Conservation (phyloP, 1,140 invertebrate species). For the Solenopsis invicta region DNA sequence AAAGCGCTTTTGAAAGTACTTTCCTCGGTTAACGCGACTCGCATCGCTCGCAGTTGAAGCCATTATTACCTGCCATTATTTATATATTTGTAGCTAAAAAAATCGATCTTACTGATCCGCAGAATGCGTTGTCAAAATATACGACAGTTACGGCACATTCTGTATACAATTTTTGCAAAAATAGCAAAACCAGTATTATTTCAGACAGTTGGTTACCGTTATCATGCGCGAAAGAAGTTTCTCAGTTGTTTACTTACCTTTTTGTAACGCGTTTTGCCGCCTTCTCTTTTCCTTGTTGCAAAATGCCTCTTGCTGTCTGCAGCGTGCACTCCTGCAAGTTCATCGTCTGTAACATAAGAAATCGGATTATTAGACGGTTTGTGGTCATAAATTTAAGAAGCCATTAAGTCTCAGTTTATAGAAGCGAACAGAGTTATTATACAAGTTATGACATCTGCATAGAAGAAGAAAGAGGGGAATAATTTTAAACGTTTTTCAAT, state of each 20-base stretch:
- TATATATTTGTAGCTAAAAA: not conserved
- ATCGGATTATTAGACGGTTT: conserved; percentile 10
- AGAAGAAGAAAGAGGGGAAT: not conserved
- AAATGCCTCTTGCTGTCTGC: conserved; percentile 25
- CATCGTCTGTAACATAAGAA: conserved; percentile 21
- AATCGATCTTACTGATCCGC: not conserved
- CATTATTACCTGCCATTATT: not conserved
- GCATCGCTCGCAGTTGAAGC: not conserved
- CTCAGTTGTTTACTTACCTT: conserved; percentile 14
- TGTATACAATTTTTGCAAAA: conserved; percentile 8
- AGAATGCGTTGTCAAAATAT: not conserved
- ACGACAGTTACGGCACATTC: not conserved
- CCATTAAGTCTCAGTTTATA: not conserved
- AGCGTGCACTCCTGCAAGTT: not conserved
- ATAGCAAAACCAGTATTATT: not conserved
- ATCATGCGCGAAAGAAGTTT: not conserved
- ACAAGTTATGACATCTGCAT: not conserved
- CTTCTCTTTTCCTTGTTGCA: conserved; percentile 27
- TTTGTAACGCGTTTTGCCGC: conserved; percentile 3
- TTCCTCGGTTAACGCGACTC: not conserved
- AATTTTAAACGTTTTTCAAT: not conserved
- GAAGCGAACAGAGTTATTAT: conserved; percentile 10
- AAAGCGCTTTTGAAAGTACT: not conserved
- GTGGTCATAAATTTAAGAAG: conserved; percentile 4
- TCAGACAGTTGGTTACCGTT: not conserved